Base-by-base conservation (phyloP, 1,140 invertebrate species). In the Planococcus citri region DNA sequence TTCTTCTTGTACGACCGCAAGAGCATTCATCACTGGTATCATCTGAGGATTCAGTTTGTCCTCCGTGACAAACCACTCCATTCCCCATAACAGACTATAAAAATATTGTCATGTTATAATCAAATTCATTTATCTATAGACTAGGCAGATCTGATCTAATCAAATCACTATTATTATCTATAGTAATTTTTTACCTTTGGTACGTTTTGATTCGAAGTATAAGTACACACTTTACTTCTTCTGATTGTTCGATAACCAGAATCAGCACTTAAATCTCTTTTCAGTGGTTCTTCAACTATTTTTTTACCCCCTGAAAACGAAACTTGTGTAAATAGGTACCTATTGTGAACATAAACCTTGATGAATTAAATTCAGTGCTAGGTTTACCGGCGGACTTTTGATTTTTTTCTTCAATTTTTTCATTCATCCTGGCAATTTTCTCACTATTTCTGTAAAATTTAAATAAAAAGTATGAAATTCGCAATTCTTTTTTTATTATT, bases 1-100 rank as follows among this genome's bases (percentile, higher is more conserved):
- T 87, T 60, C 88, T 82, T 74, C 86, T 83, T 70, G 82, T 81
- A 77, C 85, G 84, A 74, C 79, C 82, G 70, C 72, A 75, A 57
- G 73, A 71, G 69, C 75, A 75, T 68, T 74, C 75, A 3, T 73
- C 73, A 68, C 72, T 74, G 0, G 74, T 73, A 29, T 75, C 75
- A 69, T 75, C 75, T 17, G 73, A 73, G 12, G 73, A 74, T n/a
- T 69, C 33, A 27, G 71, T 72, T 51, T 72, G 72, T 21, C 74
- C 69, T 12, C 75, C 75, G 69, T 75, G 74, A 60, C 72, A 72
- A 14, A 74, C 25, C 60, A 64, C 20, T 64, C 60, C 60, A 64
- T 64, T 64, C 10, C 60, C 60, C 20, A 64, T 64, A 10, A 22
- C 17, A 2, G 60, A 12, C 60, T 64, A 27, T 4, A 64, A 58